Base-by-base conservation (phyloP, 2,113 vertebrate genomes). In the Rhinoderma darwinii region DNA sequence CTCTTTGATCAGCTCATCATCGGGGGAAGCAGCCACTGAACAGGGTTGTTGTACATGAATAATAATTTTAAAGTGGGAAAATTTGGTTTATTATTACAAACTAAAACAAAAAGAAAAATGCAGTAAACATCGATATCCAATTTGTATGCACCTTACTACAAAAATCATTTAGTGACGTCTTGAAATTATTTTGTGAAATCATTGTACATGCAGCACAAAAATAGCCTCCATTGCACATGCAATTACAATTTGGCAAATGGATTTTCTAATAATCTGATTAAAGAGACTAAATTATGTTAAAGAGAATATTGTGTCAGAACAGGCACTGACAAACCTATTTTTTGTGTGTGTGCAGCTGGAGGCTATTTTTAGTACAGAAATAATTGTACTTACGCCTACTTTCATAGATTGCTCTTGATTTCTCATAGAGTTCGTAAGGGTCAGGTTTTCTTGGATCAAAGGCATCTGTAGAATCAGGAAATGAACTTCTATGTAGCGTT, bases 331-430 rank as follows among this genome's bases (percentile, higher is more conserved):
- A 10, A 30, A 41, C n/a, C 25, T 47, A 8, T 8, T 27, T 56
- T 12, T 56, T 27, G 39, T 18, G 27, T 11, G 22, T 43, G 47
- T 56, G 30, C 15, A 54, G 32, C 4, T 44, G 47, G 17, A 47
- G 80, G 25, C 56, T 61, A 72, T 37, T 61, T 68, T 74, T 41
- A 82, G 18, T 22, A 27, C 15, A 89, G 86, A 51, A 89, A 89
- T 87, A 83, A 89, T 93, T 91, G 93, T 97, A 99, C 98, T 99
- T 98, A 99, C 98, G 97, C 97, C 97, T 98, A 97, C 96, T 99
- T 96, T 99, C 98, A 98, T 97, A 99, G 95, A 99, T 96, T 93
- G 96, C 96, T 94, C 97, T 96, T 91, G 97, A 98, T 95, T 97
- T 97, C 94, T 98, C 97, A 93, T 97, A 99, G 92, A 98, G 96